Evolutionary conservation across 30 jellyfish, hydroid and myxozoan genomes (phyloP).

Genomic region (Hydractinia symbiolongicarpus): DNA sequence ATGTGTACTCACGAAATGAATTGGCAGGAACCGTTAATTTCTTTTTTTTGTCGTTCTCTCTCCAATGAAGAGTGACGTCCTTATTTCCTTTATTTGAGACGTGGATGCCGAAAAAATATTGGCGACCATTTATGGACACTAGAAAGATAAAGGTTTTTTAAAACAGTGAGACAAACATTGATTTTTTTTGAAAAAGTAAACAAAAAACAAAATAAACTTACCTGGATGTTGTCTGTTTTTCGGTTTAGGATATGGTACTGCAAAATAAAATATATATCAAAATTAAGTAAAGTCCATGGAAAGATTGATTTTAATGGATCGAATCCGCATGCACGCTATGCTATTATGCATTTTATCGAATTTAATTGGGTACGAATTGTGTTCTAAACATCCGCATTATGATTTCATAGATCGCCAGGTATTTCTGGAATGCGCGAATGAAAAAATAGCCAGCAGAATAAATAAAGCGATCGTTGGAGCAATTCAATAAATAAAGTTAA

Average conservation of each 20-base stretch:
- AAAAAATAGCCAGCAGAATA: too few relatives aligned
- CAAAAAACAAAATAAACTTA: not conserved
- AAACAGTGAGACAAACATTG: too few relatives aligned
- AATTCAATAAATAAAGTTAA: too few relatives aligned
- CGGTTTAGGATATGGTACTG: not conserved
- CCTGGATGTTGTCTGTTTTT: conserved; percentile 2
- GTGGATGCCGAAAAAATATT: conserved; percentile 6
- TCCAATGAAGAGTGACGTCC: not conserved
- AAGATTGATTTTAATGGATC: too few relatives aligned
- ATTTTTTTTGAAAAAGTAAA: not conserved
- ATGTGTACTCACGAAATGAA: not conserved
- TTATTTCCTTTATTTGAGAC: conserved; percentile 1
- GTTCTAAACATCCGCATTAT: too few relatives aligned
- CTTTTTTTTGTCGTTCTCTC: not conserved
- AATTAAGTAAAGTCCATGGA: not conserved
- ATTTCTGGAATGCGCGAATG: too few relatives aligned
- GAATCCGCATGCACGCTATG: too few relatives aligned
- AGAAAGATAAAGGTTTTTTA: not conserved
- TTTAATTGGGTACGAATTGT: too few relatives aligned
- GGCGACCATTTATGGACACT: not conserved
- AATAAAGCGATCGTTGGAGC: too few relatives aligned
- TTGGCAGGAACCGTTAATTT: conserved; percentile 12
- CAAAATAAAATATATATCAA: not conserved
- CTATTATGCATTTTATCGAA: too few relatives aligned
- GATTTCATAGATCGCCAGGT: too few relatives aligned